phyloP scores from a whole-genome alignment of 53 echinoderm and acorn worm genomes.

The Temnopleurus reevesii region DNA sequence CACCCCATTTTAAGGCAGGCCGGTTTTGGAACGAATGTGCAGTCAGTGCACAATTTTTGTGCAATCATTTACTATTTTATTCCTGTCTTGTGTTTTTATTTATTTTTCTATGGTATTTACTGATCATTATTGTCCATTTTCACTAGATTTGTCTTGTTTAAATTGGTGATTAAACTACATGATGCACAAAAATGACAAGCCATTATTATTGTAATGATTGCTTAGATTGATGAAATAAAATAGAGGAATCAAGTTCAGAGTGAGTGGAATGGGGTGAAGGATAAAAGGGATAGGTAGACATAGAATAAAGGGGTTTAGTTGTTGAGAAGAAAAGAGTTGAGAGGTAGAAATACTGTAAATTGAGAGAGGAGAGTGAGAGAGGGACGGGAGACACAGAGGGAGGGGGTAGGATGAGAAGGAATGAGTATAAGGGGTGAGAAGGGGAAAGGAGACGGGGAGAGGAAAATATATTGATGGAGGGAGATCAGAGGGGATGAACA shows the following conservation, averaged over 20 bases:
- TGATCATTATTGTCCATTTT: background rate
- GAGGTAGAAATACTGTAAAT: too few relatives aligned
- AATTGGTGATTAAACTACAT: conserved; percentile 18
- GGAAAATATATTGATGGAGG: background rate
- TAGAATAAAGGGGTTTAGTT: too few relatives aligned
- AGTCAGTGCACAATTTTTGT: too few relatives aligned
- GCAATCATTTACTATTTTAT: too few relatives aligned
- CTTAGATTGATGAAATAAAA: too few relatives aligned
- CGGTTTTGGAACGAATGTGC: too few relatives aligned
- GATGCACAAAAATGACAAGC: background rate
- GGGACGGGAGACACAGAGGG: background rate
- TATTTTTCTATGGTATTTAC: conserved; percentile 7
- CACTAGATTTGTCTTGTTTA: background rate
- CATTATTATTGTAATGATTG: background rate
- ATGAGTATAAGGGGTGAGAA: background rate
- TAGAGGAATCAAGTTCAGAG: too few relatives aligned
- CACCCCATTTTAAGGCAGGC: too few relatives aligned
- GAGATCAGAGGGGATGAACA: background rate
- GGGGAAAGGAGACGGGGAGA: background rate
- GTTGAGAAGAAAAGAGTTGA: too few relatives aligned
- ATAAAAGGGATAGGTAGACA: too few relatives aligned
- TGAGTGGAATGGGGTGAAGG: too few relatives aligned
- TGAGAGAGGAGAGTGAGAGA: background rate
- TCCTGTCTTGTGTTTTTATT: background rate
- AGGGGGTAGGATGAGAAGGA: background rate